Percentiles rank a stretch among this genome's conserved stretches.
Conservation (phyloP, 1,140 invertebrate species). For the Hylaeus volcanicus region DNA sequence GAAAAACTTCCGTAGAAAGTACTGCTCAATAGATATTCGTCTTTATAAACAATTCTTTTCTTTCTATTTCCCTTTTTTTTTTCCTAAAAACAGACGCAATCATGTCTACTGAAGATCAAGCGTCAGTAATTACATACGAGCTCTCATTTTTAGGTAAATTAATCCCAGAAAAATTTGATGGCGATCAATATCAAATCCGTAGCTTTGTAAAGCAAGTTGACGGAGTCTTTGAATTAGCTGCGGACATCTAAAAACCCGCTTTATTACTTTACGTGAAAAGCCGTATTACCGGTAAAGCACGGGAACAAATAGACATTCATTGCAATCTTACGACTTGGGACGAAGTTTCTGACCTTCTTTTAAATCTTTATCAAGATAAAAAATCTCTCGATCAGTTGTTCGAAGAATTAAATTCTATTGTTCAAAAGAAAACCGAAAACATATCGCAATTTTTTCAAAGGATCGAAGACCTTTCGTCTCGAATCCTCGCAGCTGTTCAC, state of each 20-base stretch:
- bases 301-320: conserved; percentile 8
- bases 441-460: conserved; percentile 5
- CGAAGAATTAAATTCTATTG: conserved; percentile 4
- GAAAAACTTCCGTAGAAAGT: background rate
- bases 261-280: conserved; percentile 6
- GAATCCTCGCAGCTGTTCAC: background rate
- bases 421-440: background rate
- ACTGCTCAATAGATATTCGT: conserved; percentile 1
- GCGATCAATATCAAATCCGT: background rate
- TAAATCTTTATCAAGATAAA: conserved; percentile 16
- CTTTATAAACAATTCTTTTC: background rate
- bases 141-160: background rate
- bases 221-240: background rate
- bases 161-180: background rate
- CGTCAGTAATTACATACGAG: background rate
- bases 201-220: conserved; percentile 5
- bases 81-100: background rate
- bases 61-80: background rate
- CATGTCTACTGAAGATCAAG: background rate
- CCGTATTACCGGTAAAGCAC: conserved; percentile 4
- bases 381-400: conserved; percentile 8
- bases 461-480: conserved; percentile 10
- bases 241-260: background rate
- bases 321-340: background rate
- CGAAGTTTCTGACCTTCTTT: conserved; percentile 1